Conservation (phyloP, 2,113 vertebrate species). For the Antechinus stuartii region DNA sequence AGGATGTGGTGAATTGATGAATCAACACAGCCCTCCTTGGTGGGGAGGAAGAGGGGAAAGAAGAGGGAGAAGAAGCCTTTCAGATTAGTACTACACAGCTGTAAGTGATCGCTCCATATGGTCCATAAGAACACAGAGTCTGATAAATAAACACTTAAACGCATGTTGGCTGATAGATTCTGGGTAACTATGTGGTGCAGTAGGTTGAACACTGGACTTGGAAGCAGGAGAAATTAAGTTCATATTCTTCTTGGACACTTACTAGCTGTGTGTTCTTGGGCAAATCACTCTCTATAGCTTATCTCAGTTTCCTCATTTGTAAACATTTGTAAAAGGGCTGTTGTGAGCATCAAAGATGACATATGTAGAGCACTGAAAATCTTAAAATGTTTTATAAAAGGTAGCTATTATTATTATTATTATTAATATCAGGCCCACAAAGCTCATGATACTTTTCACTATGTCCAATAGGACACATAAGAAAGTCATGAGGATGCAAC, state of each 20-base stretch:
- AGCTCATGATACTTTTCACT: not conserved
- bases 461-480: not conserved
- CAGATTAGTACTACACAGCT: not conserved
- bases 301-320: not conserved
- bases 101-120: not conserved
- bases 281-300: not conserved
- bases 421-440: not conserved
- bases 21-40: not conserved
- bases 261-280: not conserved
- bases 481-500: not conserved
- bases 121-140: not conserved
- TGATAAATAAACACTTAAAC: not conserved
- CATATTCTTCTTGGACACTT: not conserved
- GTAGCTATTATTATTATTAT: not conserved
- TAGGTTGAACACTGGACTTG: no score
- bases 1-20: not conserved
- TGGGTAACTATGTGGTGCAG: no score
- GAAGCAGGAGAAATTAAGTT: not conserved
- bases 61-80: not conserved
- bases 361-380: not conserved
- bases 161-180: not conserved
- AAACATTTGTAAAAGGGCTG: not conserved
- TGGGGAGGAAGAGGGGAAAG: not conserved
- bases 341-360: not conserved
- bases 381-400: not conserved